phyloP scores from a whole-genome alignment of 35 echinoderm and acorn worm genomes.

The Apostichopus japonicus region DNA sequence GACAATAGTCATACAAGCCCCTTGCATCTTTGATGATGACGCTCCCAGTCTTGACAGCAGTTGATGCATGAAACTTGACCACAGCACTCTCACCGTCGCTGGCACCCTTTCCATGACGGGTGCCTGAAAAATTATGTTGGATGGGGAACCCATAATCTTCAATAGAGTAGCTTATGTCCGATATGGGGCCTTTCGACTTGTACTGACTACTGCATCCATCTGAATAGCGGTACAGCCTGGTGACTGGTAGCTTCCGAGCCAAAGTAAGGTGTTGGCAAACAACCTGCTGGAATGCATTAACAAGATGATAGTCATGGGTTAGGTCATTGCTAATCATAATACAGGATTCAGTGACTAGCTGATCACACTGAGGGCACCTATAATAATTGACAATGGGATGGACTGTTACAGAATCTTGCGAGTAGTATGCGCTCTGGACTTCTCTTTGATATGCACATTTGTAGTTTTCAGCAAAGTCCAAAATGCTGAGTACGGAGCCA shows the following conservation, averaged over 20 bases:
- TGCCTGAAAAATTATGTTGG: slow-evolving; percentile 60
- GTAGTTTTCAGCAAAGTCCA: slow-evolving; percentile 79
- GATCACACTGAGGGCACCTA: slow-evolving; percentile 38
- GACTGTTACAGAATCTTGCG: slow-evolving; percentile 64
- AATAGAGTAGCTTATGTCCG: slow-evolving; percentile 63
- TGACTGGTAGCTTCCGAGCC: background rate
- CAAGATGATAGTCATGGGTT: slow-evolving; percentile 24
- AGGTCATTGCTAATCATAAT: slow-evolving; percentile 43
- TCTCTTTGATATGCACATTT: slow-evolving; percentile 76
- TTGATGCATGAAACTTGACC: slow-evolving; percentile 61
- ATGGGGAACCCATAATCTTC: slow-evolving; percentile 69
- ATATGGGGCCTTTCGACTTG: too few relatives aligned
- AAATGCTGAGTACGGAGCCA: slow-evolving; percentile 47
- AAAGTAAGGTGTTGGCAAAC: background rate
- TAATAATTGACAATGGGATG: slow-evolving; percentile 76
- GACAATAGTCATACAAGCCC: slow-evolving; percentile 1
- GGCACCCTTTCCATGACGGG: slow-evolving; percentile 75
- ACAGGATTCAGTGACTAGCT: slow-evolving; percentile 61
- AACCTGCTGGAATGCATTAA: slow-evolving; percentile 20
- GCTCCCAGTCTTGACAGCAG: slow-evolving; percentile 62
- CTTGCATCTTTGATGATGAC: slow-evolving; percentile 62
- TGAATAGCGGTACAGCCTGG: slow-evolving; percentile 49
- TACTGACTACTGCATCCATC: slow-evolving; percentile 79
- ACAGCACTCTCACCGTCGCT: slow-evolving; percentile 85
- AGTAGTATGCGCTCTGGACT: too few relatives aligned